Percentiles rank a stretch among this genome's conserved stretches.
phyloP scores from a whole-genome alignment of 2,113 vertebrate genomes.

The Athene noctua region DNA sequence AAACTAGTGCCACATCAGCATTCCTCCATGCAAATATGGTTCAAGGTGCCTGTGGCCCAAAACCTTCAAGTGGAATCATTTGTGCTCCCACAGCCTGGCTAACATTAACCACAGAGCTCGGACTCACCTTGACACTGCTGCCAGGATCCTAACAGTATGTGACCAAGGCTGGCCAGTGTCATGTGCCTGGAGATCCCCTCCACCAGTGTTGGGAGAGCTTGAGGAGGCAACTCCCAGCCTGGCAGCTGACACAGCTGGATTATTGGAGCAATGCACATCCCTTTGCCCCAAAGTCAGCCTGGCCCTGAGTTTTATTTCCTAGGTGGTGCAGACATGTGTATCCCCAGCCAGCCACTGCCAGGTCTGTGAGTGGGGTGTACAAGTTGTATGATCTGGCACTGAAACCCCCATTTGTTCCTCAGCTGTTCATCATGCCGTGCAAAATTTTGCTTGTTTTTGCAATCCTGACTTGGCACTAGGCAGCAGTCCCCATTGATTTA shows the following conservation, averaged over 20 bases:
- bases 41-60: background rate
- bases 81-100: background rate
- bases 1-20: background rate
- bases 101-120: accelerated
- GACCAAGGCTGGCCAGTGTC: background rate
- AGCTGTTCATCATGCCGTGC: accelerated
- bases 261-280: accelerated
- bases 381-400: background rate
- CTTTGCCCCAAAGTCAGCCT: background rate
- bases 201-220: background rate
- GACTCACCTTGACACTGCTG: background rate
- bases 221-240: background rate
- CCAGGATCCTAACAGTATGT: background rate
- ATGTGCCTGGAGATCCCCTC: background rate
- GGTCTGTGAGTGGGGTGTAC: background rate
- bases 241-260: background rate
- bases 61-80: background rate
- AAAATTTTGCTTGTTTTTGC: background rate
- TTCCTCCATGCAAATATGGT: background rate
- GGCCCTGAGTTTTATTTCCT: background rate
- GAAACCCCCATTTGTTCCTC: background rate
- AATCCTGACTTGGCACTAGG: background rate
- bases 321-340: accelerated
- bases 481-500: background rate
- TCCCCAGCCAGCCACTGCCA: background rate